These are phyloP conservation scores for Polydrusus cervinus DNA, from an alignment of 2,888 invertebrate species.

Conservation along the genomic window DNA sequence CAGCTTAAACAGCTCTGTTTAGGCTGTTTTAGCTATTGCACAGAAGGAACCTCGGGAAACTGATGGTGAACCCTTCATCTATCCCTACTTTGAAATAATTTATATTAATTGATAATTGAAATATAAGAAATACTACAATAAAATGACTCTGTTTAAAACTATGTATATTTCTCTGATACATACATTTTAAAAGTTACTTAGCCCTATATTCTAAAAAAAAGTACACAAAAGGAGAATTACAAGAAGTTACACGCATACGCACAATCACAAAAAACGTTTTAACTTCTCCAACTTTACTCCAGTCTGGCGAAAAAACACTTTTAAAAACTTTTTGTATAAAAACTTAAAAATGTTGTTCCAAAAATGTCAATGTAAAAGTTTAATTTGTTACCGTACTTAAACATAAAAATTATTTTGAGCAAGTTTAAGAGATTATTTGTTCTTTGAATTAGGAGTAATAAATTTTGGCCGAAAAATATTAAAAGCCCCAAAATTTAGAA, in stretches of 20 bases:
- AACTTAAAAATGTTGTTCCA: conserved; percentile 1
- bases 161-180: no score
- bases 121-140: no score
- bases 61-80: no score
- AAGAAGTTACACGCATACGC: background rate
- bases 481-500: background rate
- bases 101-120: no score
- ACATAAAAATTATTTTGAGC: background rate
- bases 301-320: conserved; percentile 5
- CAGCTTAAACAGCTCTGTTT: no score
- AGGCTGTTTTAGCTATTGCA: no score
- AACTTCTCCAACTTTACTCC: background rate
- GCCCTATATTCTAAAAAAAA: no score
- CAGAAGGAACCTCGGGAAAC: no score
- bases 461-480: background rate
- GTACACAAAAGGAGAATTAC: background rate
- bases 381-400: conserved; percentile 1
- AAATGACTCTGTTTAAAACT: no score
- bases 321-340: background rate
- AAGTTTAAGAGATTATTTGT: background rate
- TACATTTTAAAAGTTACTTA: no score
- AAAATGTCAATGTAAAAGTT: conserved; percentile 5
- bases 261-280: background rate
- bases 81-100: no score
- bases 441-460: background rate